Percentiles rank a stretch among this genome's conserved stretches.
phyloP scores from a whole-genome alignment of 2,797 vertebrate genomes.

The Delichon dasypus region DNA sequence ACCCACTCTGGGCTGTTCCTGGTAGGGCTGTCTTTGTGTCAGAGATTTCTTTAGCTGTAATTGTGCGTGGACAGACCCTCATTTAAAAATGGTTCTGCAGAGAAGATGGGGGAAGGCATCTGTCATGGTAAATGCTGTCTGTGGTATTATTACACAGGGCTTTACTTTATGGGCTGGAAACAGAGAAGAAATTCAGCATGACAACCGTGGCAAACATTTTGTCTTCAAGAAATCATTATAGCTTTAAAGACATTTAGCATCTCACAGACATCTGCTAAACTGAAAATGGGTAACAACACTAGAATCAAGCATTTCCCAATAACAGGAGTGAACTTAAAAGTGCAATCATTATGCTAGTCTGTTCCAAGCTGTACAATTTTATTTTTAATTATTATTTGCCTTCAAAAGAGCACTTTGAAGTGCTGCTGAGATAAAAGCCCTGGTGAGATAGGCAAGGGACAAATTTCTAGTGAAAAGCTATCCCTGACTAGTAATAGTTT shows the following conservation, averaged over 20 bases:
- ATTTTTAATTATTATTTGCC: constrained; percentile 55
- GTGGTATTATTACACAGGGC: not conserved
- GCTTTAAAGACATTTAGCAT: constrained; percentile 3
- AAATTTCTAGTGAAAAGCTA: constrained; percentile 14
- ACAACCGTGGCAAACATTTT: not conserved
- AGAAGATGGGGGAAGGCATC: not conserved
- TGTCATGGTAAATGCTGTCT: not conserved
- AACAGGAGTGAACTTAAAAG: not conserved
- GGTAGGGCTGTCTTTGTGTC: not conserved
- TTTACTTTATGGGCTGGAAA: not conserved
- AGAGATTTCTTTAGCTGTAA: not conserved
- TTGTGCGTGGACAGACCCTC: not conserved
- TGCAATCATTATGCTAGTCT: not conserved
- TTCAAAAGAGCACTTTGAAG: constrained; percentile 39
- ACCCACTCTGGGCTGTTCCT: not conserved
- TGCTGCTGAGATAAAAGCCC: constrained; percentile 24
- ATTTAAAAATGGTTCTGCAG: not conserved
- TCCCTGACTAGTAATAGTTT: constrained; percentile 24
- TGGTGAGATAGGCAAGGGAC: not conserved
- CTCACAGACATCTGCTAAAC: not conserved
- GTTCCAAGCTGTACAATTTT: not conserved
- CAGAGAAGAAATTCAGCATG: not conserved
- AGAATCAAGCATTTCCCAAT: constrained; percentile 5
- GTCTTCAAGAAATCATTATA: constrained; percentile 4
- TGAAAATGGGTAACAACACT: constrained; percentile 5